These are phyloP conservation scores for Herminia tarsipennalis DNA, from an alignment of 2,888 invertebrate genomes.

Conservation along the genomic window DNA sequence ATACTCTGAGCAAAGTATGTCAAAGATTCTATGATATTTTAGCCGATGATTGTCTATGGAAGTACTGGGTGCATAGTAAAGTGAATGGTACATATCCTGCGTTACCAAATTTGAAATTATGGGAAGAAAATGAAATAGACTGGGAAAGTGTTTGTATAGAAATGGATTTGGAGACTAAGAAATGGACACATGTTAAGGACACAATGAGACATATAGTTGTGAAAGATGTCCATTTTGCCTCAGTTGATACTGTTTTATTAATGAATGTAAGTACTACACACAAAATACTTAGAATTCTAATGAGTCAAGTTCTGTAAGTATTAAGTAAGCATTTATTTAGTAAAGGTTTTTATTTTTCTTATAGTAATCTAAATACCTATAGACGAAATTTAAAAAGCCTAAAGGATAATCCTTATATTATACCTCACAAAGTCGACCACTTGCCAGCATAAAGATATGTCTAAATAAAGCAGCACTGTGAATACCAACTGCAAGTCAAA, in stretches of 20 bases:
- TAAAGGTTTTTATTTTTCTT: too few species aligned
- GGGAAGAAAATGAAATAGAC: conserved; percentile 72
- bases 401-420: too few species aligned
- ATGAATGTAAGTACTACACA: conserved; percentile 85
- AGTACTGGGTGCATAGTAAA: conserved; percentile 77
- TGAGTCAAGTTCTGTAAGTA: too few species aligned
- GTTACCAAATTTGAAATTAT: conserved; percentile 65
- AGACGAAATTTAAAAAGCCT: too few species aligned
- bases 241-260: conserved; percentile 85
- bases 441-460: too few species aligned
- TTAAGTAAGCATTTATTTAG: too few species aligned
- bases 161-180: conserved; percentile 83
- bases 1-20: conserved; percentile 83
- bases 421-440: too few species aligned
- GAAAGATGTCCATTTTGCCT: conserved; percentile 84
- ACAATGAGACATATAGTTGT: conserved; percentile 79
- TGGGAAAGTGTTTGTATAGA: conserved; percentile 87
- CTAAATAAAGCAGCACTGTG: too few species aligned
- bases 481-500: too few species aligned
- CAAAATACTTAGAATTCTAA: too few species aligned
- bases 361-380: too few species aligned
- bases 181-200: conserved; percentile 81
- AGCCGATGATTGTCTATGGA: conserved; percentile 85
- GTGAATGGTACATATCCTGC: conserved; percentile 70
- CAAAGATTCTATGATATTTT: conserved; percentile 84